A percentile compares a stretch with the other conserved stretches of the same genome.
phyloP scores from a whole-genome alignment of 2,888 invertebrate genomes.

The Graphium colonna region DNA sequence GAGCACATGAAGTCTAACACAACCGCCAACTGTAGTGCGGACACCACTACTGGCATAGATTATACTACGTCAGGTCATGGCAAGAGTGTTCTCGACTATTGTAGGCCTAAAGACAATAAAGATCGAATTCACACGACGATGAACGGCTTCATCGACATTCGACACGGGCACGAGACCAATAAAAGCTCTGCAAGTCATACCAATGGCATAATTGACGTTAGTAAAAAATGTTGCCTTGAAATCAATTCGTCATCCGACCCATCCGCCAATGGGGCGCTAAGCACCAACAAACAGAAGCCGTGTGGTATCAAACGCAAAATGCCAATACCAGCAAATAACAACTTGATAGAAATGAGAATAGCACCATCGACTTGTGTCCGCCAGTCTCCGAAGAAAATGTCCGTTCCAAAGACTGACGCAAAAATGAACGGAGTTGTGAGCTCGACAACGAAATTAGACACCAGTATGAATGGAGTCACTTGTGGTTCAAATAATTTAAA shows the following conservation, averaged over 20 bases:
- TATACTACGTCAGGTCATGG: slow-evolving; percentile 36
- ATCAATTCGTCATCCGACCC: slow-evolving; percentile 48
- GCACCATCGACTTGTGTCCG: slow-evolving; percentile 47
- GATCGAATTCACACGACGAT: slow-evolving; percentile 50
- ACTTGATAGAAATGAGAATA: slow-evolving; percentile 46
- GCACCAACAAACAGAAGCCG: slow-evolving; percentile 35
- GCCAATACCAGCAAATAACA: slow-evolving; percentile 49
- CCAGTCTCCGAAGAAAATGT: slow-evolving; percentile 49
- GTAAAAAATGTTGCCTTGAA: slow-evolving; percentile 48
- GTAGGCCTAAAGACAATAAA: slow-evolving; percentile 48
- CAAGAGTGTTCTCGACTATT: slow-evolving; percentile 53
- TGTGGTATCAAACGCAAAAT: slow-evolving; percentile 42
- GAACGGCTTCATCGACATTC: slow-evolving; percentile 64
- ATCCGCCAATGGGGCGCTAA: slow-evolving; percentile 57
- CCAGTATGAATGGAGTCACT: slow-evolving; percentile 71
- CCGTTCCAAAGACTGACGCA: slow-evolving; percentile 45
- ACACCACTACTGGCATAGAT: slow-evolving; percentile 46
- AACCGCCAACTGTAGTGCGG: slow-evolving; percentile 34
- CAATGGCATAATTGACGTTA: slow-evolving; percentile 55
- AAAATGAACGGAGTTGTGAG: slow-evolving; percentile 63
- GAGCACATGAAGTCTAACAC: slow-evolving; percentile 36
- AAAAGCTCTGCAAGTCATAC: slow-evolving; percentile 44
- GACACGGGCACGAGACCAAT: slow-evolving; percentile 48
- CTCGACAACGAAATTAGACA: slow-evolving; percentile 69
- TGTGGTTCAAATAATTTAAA: slow-evolving; percentile 70